Base-by-base conservation (phyloP, 2,888 invertebrate genomes). In the Lithophane ornitopus region DNA sequence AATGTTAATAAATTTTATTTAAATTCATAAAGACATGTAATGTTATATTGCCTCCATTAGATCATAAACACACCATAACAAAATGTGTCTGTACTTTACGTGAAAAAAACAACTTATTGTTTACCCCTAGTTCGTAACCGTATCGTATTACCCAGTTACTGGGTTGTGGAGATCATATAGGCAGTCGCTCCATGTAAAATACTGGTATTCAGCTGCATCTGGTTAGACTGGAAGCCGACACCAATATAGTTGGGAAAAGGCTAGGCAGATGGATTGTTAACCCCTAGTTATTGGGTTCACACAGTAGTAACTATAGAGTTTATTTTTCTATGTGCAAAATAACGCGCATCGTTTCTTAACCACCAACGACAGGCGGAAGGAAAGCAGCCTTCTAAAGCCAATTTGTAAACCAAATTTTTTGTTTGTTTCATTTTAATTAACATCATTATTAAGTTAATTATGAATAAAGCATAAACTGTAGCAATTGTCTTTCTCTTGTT, bases 381-480 rank as follows among this genome's bases (percentile, higher is more conserved):
- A 49, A 28, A 12, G 2, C 46, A n/a, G 26, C 26, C 39, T 49
- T 14, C 58, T 12, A 1, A 59, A 41, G 46, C 39, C 22, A 59
- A 49, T 74, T 46, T 49, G 39, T 59, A 4, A 46, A 74, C 59
- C 14, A 1, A 49, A 0, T 39, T 61, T 41, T 44, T 61, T 61
- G 49, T 44, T 52, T 34, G 22, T n/a, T 74, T n/a, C 9, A n/a
- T 75, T 74, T 61, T 41, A 74, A 49, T 61, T 59, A n/a, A n/a
- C 59, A 26, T 19, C 22, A 41, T 28, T 74, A 19, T 16, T 16
- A 62, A 26, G 44, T 44, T 52, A 76, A 76, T 76, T 61, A 76
- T 44, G 0, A 74, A 34, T 16, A 6, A 44, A 61, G 34, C n/a
- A 14, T 44, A 19, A 68, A n/a, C n/a, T 46, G n/a, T 66, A 66